Evolutionary conservation across 2,888 invertebrate species (phyloP).

Genomic region (Abrostola tripartita): DNA sequence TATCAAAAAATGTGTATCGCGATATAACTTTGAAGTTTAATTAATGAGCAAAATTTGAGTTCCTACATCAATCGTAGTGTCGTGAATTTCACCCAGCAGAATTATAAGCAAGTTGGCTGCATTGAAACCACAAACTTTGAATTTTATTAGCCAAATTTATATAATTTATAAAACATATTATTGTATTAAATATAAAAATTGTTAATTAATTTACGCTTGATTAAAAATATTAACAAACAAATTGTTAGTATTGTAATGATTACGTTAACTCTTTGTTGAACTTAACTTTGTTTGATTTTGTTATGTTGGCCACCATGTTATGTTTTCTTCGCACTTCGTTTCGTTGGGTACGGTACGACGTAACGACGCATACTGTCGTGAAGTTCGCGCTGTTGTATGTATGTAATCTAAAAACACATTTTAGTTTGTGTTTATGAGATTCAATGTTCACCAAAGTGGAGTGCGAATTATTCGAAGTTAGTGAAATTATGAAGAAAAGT

Average conservation of each 20-base stretch:
- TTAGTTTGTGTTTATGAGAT: constrained; percentile 78
- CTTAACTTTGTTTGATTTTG: constrained; percentile 17
- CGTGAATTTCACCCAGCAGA: constrained; percentile 31
- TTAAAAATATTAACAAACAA: no score
- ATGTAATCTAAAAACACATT: constrained; percentile 65
- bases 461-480: constrained; percentile 77
- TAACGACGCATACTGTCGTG: constrained; percentile 47
- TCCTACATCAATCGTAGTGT: background rate
- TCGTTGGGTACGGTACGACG: constrained; percentile 21
- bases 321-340: constrained; percentile 48
- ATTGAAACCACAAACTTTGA: constrained; percentile 24
- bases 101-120: constrained; percentile 42
- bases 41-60: no score
- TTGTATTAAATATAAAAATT: no score
- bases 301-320: constrained; percentile 49
- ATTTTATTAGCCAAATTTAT: background rate
- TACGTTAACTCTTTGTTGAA: background rate
- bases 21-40: no score
- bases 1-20: no score
- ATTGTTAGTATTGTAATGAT: no score
- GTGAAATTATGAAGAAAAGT: constrained; percentile 81
- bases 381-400: constrained; percentile 53
- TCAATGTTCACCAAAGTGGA: constrained; percentile 80
- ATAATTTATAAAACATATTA: no score
- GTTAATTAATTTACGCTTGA: no score